Evolutionary conservation across 2,113 vertebrate species (phyloP).

Genomic region (Mirza zaza): DNA sequence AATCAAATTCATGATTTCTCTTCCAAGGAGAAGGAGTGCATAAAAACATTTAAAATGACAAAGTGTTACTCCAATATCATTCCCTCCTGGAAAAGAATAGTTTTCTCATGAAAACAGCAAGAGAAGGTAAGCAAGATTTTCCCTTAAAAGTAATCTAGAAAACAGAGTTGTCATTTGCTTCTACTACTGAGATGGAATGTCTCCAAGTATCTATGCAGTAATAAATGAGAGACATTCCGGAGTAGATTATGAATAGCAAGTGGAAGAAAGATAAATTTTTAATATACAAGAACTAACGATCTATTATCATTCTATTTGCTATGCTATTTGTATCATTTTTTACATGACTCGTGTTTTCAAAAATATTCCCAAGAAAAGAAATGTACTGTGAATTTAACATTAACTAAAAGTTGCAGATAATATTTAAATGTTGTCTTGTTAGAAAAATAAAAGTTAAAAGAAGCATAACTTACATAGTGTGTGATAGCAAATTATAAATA

Average conservation of each 20-base stretch:
- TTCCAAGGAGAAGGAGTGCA: not conserved
- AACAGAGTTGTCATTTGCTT: not conserved
- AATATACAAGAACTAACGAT: not conserved
- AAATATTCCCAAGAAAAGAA: not conserved
- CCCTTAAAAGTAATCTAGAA: not conserved
- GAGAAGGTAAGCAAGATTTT: not conserved
- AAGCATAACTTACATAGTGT: not conserved
- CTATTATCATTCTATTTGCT: not conserved
- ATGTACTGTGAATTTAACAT: not conserved
- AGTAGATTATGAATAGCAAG: not conserved
- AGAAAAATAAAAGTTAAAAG: not conserved
- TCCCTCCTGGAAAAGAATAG: not conserved
- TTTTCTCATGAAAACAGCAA: not conserved
- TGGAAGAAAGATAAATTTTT: not conserved
- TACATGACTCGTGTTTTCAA: not conserved
- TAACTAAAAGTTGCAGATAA: not conserved
- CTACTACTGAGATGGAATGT: not conserved
- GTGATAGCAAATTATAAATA: not conserved
- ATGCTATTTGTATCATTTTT: not conserved
- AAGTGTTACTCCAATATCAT: not conserved
- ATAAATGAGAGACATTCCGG: not conserved
- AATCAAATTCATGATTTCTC: not conserved
- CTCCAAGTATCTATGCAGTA: not conserved
- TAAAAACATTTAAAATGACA: not conserved
- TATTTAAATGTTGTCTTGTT: not conserved